Base-by-base conservation (phyloP, 2,797 vertebrate species). In the Amniataba percoides region DNA sequence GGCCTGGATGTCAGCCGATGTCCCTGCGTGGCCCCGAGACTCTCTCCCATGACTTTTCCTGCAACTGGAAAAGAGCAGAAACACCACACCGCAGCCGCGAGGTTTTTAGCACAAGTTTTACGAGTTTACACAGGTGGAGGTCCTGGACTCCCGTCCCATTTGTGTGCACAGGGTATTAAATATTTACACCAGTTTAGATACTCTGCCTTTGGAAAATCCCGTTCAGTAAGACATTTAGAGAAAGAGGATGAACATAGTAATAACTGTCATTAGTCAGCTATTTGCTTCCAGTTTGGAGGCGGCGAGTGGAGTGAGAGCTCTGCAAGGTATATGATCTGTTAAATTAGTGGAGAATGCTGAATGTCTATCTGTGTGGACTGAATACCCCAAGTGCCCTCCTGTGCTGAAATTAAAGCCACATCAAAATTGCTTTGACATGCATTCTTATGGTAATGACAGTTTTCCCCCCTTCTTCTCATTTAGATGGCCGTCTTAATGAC, bases 111-210 rank as follows among this genome's bases (percentile, higher is more conserved):
- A 52, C 49, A 31, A 71, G 83, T 80, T 89, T 87, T 86, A 80
- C 70, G 80, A 80, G 91, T 93, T 94, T 91, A 93, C 86, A 90
- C 89, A 92, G 88, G 88, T 93, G 90, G 77, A 90, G 77, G 66
- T 85, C 73, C 63, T 82, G 81, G 81, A 83, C 84, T 81, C 53
- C 45, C 11, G 64, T 71, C 62, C 49, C 51, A 72, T 79, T 87
- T 84, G 81, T 88, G 83, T 83, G 63, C 77, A 62, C 57, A 53
- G 74, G 15, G 70, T 84, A 78, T 62, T 82, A 76, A 88, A 87
- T 87, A 91, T 93, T 91, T 90, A 90, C 67, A 85, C 67, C 43
- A 57, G 80, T 89, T 93, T 81, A 88, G 74, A 83, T 78, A 73
- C 51, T 52, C 57, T 58, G 52, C 53, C 61, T 40, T 71, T 72